These are phyloP conservation scores for Epinotia brunnichana DNA, from an alignment of 2,888 invertebrate species.

Conservation along the genomic window DNA sequence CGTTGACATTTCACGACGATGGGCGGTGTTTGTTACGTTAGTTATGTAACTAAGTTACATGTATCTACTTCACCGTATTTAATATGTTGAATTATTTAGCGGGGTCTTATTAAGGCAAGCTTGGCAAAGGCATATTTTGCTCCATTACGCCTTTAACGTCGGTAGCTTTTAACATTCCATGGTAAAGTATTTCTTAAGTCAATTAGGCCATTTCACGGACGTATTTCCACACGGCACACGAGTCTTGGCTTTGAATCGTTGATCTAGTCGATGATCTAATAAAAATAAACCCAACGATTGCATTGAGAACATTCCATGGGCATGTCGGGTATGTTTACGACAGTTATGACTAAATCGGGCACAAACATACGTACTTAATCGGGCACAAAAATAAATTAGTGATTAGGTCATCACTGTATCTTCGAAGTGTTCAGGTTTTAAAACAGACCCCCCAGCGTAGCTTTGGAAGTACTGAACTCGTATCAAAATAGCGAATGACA, in stretches of 20 bases:
- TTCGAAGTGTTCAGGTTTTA: too few species aligned
- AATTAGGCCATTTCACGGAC: not conserved
- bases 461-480: too few species aligned
- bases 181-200: not conserved
- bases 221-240: not conserved
- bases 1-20: constrained; percentile 33
- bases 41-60: not conserved
- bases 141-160: not conserved
- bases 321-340: too few species aligned
- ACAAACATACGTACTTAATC: not conserved
- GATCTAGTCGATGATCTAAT: not conserved
- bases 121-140: constrained; percentile 10
- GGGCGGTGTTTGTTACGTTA: constrained; percentile 8
- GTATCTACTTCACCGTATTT: not conserved
- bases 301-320: too few species aligned
- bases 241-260: not conserved
- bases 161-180: not conserved
- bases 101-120: not conserved
- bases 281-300: too few species aligned
- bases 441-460: too few species aligned
- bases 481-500: too few species aligned
- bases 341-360: not conserved
- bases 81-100: constrained; percentile 7
- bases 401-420: too few species aligned
- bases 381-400: too few species aligned